Base-by-base conservation (phyloP, 2,888 invertebrate species). In the Trissolcus brochymenae region DNA sequence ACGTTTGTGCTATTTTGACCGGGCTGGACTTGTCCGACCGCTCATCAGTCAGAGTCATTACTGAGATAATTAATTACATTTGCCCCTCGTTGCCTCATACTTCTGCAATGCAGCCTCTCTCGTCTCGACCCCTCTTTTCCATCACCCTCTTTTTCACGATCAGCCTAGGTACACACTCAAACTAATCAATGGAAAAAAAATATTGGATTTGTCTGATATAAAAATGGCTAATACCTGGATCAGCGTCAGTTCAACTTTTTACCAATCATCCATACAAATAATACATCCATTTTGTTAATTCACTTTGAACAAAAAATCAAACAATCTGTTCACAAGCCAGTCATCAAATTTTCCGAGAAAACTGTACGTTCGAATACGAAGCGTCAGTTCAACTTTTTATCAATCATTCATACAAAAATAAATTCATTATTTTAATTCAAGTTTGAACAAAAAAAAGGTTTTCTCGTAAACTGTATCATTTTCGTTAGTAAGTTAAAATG, bases 21-120 rank as follows among this genome's bases (percentile, higher is more conserved):
- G 84, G 85, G 86, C 87, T 85, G 88, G 88, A 89, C 88, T 89
- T 89, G 88, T 88, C 88, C 88, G 86, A 87, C 86, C 87, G 89
- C 91, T 91, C 91, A 91, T 91, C 91, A 91, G 91, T 91, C 91
- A 91, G 91, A 91, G 91, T 92, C 91, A 91, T 91, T 91, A 91
- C 89, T 85, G 90, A 91, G 91, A 91, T 91, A 91, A 91, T 91
- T 91, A 91, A 91, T 92, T 92, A 91, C 92, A 91, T 91, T 91
- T 91, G 90, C 90, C 91, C 87, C 86, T 89, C 86, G 84, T 90
- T 90, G 90, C 90, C 90, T 90, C 91, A 89, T 89, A 89, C 89
- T 51, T 51, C 19, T 80, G 78, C 81, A 73, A 65, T 84, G 19
- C 51, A 51, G 17, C 19, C 51, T 72, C 74, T 62, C 81, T 67